Evolutionary conservation across 1,140 invertebrate genomes (phyloP).

Genomic region (Heterodera carotae): DNA sequence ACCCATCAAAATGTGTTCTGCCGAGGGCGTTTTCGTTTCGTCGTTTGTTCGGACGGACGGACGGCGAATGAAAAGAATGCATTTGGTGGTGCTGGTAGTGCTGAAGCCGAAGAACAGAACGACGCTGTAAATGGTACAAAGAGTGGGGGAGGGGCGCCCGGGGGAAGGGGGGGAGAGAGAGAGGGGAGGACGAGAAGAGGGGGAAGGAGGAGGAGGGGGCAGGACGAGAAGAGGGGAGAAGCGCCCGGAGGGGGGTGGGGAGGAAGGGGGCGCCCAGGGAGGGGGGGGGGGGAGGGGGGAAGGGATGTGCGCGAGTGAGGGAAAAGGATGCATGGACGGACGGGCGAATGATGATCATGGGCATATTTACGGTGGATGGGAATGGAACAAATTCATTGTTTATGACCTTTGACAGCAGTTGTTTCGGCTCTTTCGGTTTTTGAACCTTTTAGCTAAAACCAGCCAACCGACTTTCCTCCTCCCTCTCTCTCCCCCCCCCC

Average conservation of each 20-base stretch:
- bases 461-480: no score
- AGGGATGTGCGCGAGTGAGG: background rate
- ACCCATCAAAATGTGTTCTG: background rate
- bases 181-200: background rate
- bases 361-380: background rate
- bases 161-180: background rate
- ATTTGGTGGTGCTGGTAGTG: background rate
- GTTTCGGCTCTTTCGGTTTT: no score
- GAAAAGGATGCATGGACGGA: no score
- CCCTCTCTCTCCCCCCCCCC: no score
- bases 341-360: background rate
- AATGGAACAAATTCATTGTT: no score
- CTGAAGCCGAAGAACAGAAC: background rate
- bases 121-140: background rate
- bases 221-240: background rate
- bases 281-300: no score
- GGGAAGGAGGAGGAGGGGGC: no score
- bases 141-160: no score
- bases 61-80: background rate
- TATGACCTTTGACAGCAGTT: no score
- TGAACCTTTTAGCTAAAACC: no score
- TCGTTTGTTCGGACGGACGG: background rate
- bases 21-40: background rate
- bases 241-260: no score
- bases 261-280: no score